A percentile compares a stretch with the other conserved stretches of the same genome.
Evolutionary conservation across 64 coral and sea anemone species (phyloP).

Genomic region (Orbicella faveolata): DNA sequence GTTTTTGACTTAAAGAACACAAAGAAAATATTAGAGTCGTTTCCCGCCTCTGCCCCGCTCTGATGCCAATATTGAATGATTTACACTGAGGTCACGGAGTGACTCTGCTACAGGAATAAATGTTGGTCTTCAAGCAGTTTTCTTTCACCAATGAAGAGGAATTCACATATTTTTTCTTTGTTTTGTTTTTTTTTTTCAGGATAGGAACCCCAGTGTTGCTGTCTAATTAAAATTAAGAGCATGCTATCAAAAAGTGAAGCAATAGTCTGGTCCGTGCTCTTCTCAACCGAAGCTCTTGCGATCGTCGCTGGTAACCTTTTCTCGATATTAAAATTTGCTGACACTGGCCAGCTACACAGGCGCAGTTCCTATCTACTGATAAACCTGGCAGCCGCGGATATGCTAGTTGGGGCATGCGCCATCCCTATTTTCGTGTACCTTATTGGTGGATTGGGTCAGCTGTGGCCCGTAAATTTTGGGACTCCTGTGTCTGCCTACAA

Average conservation of each 20-base stretch:
- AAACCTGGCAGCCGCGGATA: slow-evolving; percentile 53
- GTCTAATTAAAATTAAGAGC: neutral
- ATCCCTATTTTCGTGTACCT: slow-evolving; percentile 24
- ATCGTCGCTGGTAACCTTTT: slow-evolving; percentile 56
- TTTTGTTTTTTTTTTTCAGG: neutral
- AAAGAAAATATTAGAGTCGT: too few species aligned
- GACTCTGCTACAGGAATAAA: too few species aligned
- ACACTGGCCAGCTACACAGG: slow-evolving; percentile 13
- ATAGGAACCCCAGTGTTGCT: neutral
- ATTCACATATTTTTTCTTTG: neutral
- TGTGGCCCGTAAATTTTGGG: neutral
- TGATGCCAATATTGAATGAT: too few species aligned
- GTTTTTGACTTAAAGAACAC: too few species aligned
- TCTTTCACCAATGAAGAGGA: neutral
- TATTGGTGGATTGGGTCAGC: neutral
- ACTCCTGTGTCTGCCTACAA: neutral
- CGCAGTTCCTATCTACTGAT: slow-evolving; percentile 54
- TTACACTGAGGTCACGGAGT: too few species aligned
- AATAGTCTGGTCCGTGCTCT: slow-evolving; percentile 26
- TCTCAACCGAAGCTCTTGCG: slow-evolving; percentile 28
- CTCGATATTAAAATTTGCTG: slow-evolving; percentile 42
- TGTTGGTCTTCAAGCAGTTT: neutral
- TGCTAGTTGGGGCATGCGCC: slow-evolving; percentile 35
- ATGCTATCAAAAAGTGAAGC: slow-evolving; percentile 23
- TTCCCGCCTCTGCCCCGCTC: too few species aligned